Percentiles rank a stretch among this genome's conserved stretches.
These are phyloP conservation scores for Zygothrica quintamaculata DNA, from an alignment of 2,888 invertebrate species.

Conservation along the genomic window DNA sequence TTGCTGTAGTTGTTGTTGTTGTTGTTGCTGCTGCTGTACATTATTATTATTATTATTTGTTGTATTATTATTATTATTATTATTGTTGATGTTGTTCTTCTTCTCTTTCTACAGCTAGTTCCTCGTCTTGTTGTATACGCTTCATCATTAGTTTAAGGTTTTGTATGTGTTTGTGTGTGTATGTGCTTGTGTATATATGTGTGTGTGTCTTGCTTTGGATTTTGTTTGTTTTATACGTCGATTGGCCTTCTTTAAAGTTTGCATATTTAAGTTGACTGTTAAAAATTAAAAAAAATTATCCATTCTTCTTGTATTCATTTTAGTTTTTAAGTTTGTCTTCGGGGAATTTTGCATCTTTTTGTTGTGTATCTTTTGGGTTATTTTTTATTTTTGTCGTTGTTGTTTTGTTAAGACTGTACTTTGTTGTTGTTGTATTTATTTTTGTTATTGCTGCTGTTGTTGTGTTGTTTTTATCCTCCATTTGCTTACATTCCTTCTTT, in stretches of 20 bases:
- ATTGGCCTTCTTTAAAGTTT: conserved; percentile 65
- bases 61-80: too few relatives aligned
- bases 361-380: conserved; percentile 26
- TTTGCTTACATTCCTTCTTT: conserved; percentile 45
- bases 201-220: conserved; percentile 3
- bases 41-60: too few relatives aligned
- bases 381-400: conserved; percentile 30
- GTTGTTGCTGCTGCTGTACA: too few relatives aligned
- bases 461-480: conserved; percentile 39
- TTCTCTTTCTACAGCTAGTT: conserved; percentile 21
- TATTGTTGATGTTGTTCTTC: too few relatives aligned
- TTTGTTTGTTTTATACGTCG: conserved; percentile 37
- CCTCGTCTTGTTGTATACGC: too few relatives aligned
- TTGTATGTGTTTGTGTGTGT: conserved; percentile 23
- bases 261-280: conserved; percentile 66
- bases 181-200: too few relatives aligned
- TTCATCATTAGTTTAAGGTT: too few relatives aligned
- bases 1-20: too few relatives aligned
- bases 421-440: conserved; percentile 20
- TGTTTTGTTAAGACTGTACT: conserved; percentile 50
- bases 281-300: neutral
- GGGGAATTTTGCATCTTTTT: conserved; percentile 76
- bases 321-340: conserved; percentile 41
- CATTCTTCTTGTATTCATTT: conserved; percentile 32
- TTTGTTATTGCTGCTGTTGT: conserved; percentile 43